phyloP scores from a whole-genome alignment of 2,888 invertebrate genomes.

The Pristionchus entomophagus region DNA sequence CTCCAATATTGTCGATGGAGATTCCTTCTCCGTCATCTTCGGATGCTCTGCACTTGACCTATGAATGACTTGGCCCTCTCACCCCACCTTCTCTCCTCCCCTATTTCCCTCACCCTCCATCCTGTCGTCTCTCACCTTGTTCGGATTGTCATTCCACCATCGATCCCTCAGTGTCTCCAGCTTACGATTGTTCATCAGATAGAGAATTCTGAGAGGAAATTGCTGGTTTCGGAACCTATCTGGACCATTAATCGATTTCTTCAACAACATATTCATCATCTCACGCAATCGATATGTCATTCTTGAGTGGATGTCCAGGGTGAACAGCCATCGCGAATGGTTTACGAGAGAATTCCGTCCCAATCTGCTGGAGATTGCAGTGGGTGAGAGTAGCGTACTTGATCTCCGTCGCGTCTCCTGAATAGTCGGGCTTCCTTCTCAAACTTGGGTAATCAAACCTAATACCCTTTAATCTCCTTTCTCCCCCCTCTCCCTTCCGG shows the following conservation, averaged over 20 bases:
- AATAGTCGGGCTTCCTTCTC: neutral
- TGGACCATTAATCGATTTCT: neutral
- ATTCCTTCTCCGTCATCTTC: conserved; percentile 95
- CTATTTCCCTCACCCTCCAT: too few relatives aligned
- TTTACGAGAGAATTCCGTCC: conserved; percentile 96
- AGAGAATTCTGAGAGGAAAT: conserved; percentile 85
- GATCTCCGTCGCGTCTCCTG: conserved; percentile 92
- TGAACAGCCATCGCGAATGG: conserved; percentile 97
- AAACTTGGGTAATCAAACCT: neutral
- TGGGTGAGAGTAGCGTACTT: conserved; percentile 86
- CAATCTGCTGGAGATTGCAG: conserved; percentile 92
- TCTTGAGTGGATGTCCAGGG: conserved; percentile 79
- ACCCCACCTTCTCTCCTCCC: too few relatives aligned
- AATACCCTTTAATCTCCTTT: neutral
- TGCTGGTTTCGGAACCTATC: neutral
- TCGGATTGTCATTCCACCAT: conserved; percentile 94
- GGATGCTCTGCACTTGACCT: conserved; percentile 61
- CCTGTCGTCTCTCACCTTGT: conserved; percentile 79
- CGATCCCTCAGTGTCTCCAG: conserved; percentile 93
- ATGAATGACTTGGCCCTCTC: neutral
- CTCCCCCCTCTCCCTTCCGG: too few relatives aligned
- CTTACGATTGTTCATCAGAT: conserved; percentile 90
- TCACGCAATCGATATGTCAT: conserved; percentile 68
- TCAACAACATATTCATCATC: neutral
- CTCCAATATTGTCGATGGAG: conserved; percentile 96